Evolutionary conservation across 2,113 vertebrate species (phyloP).

Genomic region (Oceanites oceanicus): DNA sequence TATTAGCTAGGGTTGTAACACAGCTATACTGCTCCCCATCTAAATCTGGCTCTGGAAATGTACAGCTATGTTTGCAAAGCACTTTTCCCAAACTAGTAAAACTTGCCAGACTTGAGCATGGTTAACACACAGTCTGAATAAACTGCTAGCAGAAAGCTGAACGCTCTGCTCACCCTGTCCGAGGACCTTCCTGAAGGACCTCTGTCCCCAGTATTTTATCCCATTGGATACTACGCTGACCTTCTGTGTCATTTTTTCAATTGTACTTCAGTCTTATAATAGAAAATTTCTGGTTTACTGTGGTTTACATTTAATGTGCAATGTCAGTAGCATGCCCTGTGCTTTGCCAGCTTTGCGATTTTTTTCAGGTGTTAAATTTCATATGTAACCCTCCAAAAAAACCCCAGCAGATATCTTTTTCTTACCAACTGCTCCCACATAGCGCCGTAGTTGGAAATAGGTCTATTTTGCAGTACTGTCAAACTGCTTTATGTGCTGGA

Average conservation of each 20-base stretch:
- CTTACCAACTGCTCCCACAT: conserved; percentile 21
- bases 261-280: neutral
- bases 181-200: neutral
- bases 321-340: neutral
- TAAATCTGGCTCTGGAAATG: neutral
- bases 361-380: neutral
- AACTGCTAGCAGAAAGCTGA: neutral
- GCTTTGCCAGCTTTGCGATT: neutral
- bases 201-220: neutral
- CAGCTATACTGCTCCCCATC: neutral
- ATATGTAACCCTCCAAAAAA: neutral
- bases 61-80: neutral
- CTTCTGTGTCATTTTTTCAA: neutral
- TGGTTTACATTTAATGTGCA: neutral
- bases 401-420: neutral
- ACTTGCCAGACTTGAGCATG: neutral
- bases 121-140: neutral
- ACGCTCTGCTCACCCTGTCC: neutral
- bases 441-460: neutral
- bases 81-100: neutral
- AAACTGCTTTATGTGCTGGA: conserved; percentile 8
- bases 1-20: neutral
- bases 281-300: neutral
- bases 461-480: conserved; percentile 13
- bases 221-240: rapidly evolving